phyloP scores from a whole-genome alignment of 2,113 vertebrate species.

The Marcusenius ussheri region DNA sequence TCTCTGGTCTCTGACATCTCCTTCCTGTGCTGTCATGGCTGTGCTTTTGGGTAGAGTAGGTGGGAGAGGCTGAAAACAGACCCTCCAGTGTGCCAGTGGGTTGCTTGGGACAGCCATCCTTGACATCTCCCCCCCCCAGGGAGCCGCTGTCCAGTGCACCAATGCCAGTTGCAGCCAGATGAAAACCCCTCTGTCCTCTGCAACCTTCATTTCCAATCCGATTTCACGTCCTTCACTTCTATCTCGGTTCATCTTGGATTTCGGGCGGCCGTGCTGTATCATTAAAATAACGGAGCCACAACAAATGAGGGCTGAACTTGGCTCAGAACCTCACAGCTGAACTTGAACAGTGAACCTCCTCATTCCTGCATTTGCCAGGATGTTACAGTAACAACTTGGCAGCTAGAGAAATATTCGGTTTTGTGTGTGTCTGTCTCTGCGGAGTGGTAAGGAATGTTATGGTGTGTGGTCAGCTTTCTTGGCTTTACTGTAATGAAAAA shows the following conservation, averaged over 20 bases:
- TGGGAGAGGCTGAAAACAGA: constrained; percentile 16
- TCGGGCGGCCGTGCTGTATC: neutral
- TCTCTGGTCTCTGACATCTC: constrained; percentile 28
- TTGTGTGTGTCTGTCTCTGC: neutral
- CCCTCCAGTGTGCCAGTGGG: constrained; percentile 17
- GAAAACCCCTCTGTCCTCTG: neutral
- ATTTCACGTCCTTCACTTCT: neutral
- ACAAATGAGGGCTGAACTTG: neutral
- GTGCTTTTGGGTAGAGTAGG: constrained; percentile 14
- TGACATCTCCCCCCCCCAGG: neutral
- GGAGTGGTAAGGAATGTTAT: neutral
- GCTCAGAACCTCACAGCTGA: neutral
- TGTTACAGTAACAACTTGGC: constrained; percentile 9
- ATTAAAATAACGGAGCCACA: neutral
- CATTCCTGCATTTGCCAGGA: neutral
- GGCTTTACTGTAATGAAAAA: neutral
- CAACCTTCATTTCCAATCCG: neutral
- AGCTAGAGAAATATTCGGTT: neutral
- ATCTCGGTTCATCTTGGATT: neutral
- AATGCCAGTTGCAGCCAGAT: neutral
- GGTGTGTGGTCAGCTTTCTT: neutral
- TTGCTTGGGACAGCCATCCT: neutral
- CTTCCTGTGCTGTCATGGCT: constrained; percentile 21
- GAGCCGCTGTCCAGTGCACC: neutral
- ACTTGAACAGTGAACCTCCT: neutral